Evolutionary conservation across 2,113 vertebrate species (phyloP), one percentile per base, ranked within the genome.

Genomic region (Lota lota): DNA sequence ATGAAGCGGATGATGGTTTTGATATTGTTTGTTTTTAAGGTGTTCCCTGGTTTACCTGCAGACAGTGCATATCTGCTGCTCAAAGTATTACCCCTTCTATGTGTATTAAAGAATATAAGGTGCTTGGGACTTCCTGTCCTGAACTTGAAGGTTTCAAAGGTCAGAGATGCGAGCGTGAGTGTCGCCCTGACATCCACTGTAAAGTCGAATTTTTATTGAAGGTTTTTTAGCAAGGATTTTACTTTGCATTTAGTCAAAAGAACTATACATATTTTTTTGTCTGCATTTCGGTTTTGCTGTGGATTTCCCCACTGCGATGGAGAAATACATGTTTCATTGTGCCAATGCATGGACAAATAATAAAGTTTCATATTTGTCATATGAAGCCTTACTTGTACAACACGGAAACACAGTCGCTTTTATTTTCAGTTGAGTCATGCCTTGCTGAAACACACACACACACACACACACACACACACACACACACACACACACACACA

Each of bases 261-360:
- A 47, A 14, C 40, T 11, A 47, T 47, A 12, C 40, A 10, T 47
- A 47, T 47, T 47, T 47, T 47, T 33, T 6, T 47, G 40, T 47
- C 1, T 47, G 40, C 10, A 11, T 47, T 47, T 47, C 10, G 10
- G 40, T 47, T 47, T 47, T 47, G 40, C 40, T 12, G 40, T 47
- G 40, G 40, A 47, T 33, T 33, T 33, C 4, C 28, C 28, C 28
- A 33, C 3, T 53, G 51, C 3, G 51, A 53, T 53, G 0, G 51
- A 3, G 7, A 69, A 77, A 75, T 21, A 21, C 60, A 58, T 61
- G 59, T 82, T 67, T 78, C 65, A 60, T 83, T 79, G 78, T 82
- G 67, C 79, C 83, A 82, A 81, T 81, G 80, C 80, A 85, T 87
- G 82, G 78, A 66, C 65, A 81, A 54, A 61, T 72, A 69, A 85